Conservation (phyloP, 2,113 vertebrate genomes). For the Rhipidura dahli region DNA sequence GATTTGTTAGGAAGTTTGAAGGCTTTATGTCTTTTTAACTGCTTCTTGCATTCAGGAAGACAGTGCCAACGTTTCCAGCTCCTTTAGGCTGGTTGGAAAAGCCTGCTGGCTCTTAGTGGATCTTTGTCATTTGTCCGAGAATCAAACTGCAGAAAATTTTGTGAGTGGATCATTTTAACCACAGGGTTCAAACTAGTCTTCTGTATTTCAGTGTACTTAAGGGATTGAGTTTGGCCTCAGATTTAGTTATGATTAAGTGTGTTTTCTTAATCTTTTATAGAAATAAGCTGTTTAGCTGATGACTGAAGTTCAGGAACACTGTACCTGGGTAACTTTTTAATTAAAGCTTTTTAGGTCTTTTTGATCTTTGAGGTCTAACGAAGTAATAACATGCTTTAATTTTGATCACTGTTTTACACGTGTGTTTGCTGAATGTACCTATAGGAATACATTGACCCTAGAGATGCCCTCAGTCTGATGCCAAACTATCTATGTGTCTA, state of each 20-base stretch:
- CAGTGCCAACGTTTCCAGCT: neutral
- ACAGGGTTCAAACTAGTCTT: neutral
- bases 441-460: neutral
- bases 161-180: neutral
- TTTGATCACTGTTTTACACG: neutral
- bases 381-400: neutral
- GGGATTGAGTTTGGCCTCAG: neutral
- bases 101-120: neutral
- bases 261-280: neutral
- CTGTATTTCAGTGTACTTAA: neutral
- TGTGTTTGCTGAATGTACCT: neutral
- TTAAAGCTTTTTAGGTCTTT: neutral
- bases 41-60: neutral
- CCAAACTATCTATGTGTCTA: neutral
- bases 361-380: neutral
- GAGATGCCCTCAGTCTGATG: neutral
- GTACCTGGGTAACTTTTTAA: neutral
- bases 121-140: neutral
- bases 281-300: neutral
- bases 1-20: neutral
- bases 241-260: neutral
- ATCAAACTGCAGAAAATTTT: neutral
- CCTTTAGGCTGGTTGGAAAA: neutral
- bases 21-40: neutral
- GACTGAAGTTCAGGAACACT: neutral